Conservation (phyloP, 2,888 invertebrate genomes). For the Chrysolina oricalcia region DNA sequence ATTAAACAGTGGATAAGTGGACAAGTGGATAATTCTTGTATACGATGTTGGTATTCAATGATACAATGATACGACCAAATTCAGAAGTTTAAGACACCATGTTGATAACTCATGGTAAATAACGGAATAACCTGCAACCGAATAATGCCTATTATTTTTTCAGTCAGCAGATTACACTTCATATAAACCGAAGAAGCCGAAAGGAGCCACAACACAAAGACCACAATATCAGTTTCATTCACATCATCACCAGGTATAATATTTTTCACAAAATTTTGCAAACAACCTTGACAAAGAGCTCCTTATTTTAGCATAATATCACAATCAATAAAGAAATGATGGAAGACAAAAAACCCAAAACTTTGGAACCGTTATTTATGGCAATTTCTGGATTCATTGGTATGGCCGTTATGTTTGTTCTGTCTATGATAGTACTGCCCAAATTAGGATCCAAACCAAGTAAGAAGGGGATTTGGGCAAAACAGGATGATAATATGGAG, state of each 20-base stretch:
- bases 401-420: constrained; percentile 74
- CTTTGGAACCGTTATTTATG: constrained; percentile 74
- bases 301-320: constrained; percentile 67
- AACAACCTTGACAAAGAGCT: constrained; percentile 15
- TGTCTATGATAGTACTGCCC: constrained; percentile 73
- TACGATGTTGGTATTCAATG: too few species aligned
- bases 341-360: constrained; percentile 66
- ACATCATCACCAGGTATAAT: constrained; percentile 65
- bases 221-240: constrained; percentile 63
- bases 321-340: constrained; percentile 61
- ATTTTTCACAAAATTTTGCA: constrained; percentile 16
- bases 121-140: not conserved
- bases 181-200: constrained; percentile 37
- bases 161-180: constrained; percentile 41
- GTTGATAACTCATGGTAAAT: too few species aligned
- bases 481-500: constrained; percentile 65
- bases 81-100: too few species aligned
- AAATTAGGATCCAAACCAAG: constrained; percentile 68
- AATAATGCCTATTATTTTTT: constrained; percentile 24
- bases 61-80: too few species aligned
- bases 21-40: too few species aligned
- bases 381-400: constrained; percentile 76
- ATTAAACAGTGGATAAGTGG: too few species aligned
- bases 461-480: constrained; percentile 55
- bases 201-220: constrained; percentile 53